Percentiles rank a stretch among this genome's conserved stretches.
phyloP scores from a whole-genome alignment of 2,888 invertebrate species.

The Caenorhabditis drosophilae region DNA sequence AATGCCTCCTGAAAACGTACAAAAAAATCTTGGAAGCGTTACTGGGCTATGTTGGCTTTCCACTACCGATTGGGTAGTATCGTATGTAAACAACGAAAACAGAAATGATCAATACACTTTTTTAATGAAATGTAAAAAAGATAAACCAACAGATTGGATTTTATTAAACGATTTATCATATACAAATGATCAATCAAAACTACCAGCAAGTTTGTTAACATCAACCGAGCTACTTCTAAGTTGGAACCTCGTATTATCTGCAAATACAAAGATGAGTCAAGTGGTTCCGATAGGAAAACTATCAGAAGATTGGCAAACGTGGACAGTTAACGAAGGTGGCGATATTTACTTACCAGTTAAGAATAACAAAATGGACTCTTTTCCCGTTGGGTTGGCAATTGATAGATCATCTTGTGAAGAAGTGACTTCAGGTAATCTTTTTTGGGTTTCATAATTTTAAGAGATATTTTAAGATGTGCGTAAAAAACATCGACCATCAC shows the following conservation, averaged over 20 bases:
- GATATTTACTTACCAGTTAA: slow-evolving; percentile 45
- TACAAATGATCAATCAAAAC: slow-evolving; percentile 18
- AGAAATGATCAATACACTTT: slow-evolving; percentile 25
- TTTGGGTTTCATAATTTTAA: too few relatives aligned
- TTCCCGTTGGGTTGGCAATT: slow-evolving; percentile 46
- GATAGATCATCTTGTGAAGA: slow-evolving; percentile 41
- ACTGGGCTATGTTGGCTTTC: slow-evolving; percentile 59
- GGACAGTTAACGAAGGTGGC: slow-evolving; percentile 41
- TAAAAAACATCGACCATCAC: slow-evolving; percentile 28
- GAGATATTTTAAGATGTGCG: slow-evolving; percentile 1
- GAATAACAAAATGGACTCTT: slow-evolving; percentile 32
- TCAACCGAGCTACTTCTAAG: slow-evolving; percentile 28
- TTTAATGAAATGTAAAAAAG: slow-evolving; percentile 37
- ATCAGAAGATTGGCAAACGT: slow-evolving; percentile 39
- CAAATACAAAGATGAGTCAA: slow-evolving; percentile 38
- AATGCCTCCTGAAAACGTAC: slow-evolving; percentile 9
- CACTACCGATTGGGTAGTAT: slow-evolving; percentile 61
- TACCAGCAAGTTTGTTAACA: slow-evolving; percentile 14
- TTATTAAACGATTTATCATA: slow-evolving; percentile 32
- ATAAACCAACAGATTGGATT: slow-evolving; percentile 42
- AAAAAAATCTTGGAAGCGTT: slow-evolving; percentile 9
- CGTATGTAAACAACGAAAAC: slow-evolving; percentile 12
- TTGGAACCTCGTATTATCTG: slow-evolving; percentile 42
- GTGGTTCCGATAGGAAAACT: slow-evolving; percentile 34
- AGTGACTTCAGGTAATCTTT: slow-evolving; percentile 7